Conservation (phyloP, 2,888 invertebrate species). For the Drosophila robusta region DNA sequence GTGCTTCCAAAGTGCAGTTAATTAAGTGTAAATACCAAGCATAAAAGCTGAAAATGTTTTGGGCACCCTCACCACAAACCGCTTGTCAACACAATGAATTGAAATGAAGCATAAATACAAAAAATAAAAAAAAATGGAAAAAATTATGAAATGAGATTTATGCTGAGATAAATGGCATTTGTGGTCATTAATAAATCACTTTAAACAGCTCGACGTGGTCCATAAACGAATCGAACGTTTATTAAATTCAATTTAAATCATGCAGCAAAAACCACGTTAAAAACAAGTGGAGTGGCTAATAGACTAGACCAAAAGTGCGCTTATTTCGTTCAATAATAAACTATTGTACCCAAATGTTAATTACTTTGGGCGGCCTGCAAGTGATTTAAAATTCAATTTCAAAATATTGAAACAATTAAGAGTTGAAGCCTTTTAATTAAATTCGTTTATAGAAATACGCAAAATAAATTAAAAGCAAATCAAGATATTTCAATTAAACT, state of each 20-base stretch:
- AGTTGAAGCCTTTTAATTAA: neutral
- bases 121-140: neutral
- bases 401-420: neutral
- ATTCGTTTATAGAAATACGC: neutral
- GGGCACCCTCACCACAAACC: neutral
- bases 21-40: slow-evolving; percentile 75
- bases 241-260: slow-evolving; percentile 52
- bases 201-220: slow-evolving; percentile 33
- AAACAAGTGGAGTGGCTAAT: slow-evolving; percentile 30
- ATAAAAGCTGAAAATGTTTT: slow-evolving; percentile 43
- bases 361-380: slow-evolving; percentile 1
- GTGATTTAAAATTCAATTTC: slow-evolving; percentile 1
- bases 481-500: neutral
- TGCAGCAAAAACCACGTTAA: slow-evolving; percentile 15
- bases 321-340: slow-evolving; percentile 23
- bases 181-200: slow-evolving; percentile 66
- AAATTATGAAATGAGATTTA: slow-evolving; percentile 62
- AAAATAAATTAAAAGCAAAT: neutral
- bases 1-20: slow-evolving; percentile 71
- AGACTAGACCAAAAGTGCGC: slow-evolving; percentile 20
- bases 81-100: slow-evolving; percentile 43
- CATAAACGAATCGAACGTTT: slow-evolving; percentile 33
- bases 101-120: slow-evolving; percentile 17
- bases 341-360: slow-evolving; percentile 16
- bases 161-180: slow-evolving; percentile 60